A percentile compares a stretch with the other conserved stretches of the same genome.
phyloP scores from a whole-genome alignment of 2,113 vertebrate genomes.

The Hippoglossus stenolepis region DNA sequence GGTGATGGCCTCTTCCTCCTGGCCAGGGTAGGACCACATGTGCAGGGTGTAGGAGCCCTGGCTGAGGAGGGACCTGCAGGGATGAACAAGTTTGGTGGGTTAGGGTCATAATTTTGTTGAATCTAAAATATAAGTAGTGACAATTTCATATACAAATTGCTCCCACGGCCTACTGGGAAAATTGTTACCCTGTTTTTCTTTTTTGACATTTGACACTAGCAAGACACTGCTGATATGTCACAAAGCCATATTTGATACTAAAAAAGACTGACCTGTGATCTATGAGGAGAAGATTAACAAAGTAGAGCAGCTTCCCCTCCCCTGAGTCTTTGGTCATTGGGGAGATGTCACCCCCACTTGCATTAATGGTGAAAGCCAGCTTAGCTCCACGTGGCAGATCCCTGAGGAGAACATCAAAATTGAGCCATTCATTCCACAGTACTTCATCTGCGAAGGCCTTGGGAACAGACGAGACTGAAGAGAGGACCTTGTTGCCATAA shows the following conservation, averaged over 20 bases:
- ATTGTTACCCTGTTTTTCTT: too few species aligned
- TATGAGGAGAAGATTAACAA: constrained; percentile 84
- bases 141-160: too few species aligned
- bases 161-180: too few species aligned
- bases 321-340: constrained; percentile 43
- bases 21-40: constrained; percentile 81
- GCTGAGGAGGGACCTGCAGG: constrained; percentile 75
- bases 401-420: constrained; percentile 80
- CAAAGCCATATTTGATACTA: not conserved
- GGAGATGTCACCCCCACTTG: constrained; percentile 43
- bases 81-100: not conserved
- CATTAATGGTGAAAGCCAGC: constrained; percentile 79
- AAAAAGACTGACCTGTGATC: constrained; percentile 79
- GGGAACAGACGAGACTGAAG: constrained; percentile 70
- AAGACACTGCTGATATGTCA: not conserved
- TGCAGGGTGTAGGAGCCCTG: constrained; percentile 81
- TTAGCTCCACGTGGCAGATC: constrained; percentile 82
- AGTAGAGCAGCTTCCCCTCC: constrained; percentile 80
- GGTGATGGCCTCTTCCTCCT: constrained; percentile 76
- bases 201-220: too few species aligned
- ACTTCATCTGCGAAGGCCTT: constrained; percentile 81
- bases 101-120: too few species aligned
- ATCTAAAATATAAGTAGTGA: too few species aligned
- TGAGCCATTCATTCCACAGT: constrained; percentile 84
- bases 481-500: constrained; percentile 79